phyloP scores from a whole-genome alignment of 2,113 vertebrate species.

The Cnemophilus loriae region DNA sequence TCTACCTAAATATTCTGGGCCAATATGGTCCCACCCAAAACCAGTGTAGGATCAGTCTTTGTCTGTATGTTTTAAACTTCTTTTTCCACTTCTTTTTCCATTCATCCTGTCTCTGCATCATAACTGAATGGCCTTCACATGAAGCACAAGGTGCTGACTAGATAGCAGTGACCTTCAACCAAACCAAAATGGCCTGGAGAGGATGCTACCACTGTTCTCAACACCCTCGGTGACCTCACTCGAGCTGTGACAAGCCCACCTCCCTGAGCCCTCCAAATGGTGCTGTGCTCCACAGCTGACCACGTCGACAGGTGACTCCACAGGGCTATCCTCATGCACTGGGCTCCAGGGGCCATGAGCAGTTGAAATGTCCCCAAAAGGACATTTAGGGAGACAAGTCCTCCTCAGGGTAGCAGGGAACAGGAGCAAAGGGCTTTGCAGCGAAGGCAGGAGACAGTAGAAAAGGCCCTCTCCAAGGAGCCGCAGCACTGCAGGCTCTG shows the following conservation, averaged over 20 bases:
- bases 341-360: fast-evolving
- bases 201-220: fast-evolving
- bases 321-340: fast-evolving
- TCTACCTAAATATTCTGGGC: background rate
- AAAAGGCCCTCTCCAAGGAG: background rate
- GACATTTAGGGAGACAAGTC: fast-evolving
- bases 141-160: background rate
- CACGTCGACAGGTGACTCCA: too few species aligned
- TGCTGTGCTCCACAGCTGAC: background rate
- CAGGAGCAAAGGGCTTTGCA: background rate
- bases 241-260: fast-evolving
- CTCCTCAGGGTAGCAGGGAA: background rate
- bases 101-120: background rate
- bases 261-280: fast-evolving
- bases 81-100: background rate
- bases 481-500: background rate
- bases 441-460: too few species aligned
- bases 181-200: background rate
- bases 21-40: background rate
- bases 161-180: background rate
- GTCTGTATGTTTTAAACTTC: background rate
- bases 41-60: background rate
- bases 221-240: fast-evolving
- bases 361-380: too few species aligned
- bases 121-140: fast-evolving